phyloP scores from a whole-genome alignment of 2,888 invertebrate genomes.

The Amiota minor region DNA sequence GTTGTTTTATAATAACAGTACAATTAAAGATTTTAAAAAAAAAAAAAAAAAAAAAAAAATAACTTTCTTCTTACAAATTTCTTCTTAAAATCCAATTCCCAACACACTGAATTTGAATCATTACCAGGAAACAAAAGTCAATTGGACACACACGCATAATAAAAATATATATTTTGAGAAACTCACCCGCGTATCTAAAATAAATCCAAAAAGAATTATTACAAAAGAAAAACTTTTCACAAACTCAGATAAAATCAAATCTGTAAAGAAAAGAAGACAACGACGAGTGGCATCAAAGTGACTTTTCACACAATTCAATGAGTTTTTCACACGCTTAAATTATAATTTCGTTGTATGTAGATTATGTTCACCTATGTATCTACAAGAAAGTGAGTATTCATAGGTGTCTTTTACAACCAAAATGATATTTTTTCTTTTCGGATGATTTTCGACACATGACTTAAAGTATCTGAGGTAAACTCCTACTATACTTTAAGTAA shows the following conservation, averaged over 20 bases:
- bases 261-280: background rate
- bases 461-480: too few species aligned
- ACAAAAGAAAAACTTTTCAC: constrained; percentile 52
- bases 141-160: constrained; percentile 18
- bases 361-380: constrained; percentile 26
- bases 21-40: too few species aligned
- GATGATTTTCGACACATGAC: too few species aligned
- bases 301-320: constrained; percentile 69
- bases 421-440: too few species aligned
- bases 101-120: background rate
- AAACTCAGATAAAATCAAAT: constrained; percentile 61
- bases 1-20: too few species aligned
- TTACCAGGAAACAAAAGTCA: background rate
- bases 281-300: background rate
- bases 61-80: constrained; percentile 8
- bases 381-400: constrained; percentile 34
- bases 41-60: constrained; percentile 10
- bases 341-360: constrained; percentile 57
- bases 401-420: too few species aligned
- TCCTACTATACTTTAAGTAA: constrained; percentile 29
- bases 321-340: constrained; percentile 65
- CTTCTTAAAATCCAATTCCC: background rate
- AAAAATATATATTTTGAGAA: constrained; percentile 22
- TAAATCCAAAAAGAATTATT: too few species aligned
- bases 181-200: too few species aligned